Conservation (phyloP, 2,888 invertebrate species). For the Heliconius erato region DNA sequence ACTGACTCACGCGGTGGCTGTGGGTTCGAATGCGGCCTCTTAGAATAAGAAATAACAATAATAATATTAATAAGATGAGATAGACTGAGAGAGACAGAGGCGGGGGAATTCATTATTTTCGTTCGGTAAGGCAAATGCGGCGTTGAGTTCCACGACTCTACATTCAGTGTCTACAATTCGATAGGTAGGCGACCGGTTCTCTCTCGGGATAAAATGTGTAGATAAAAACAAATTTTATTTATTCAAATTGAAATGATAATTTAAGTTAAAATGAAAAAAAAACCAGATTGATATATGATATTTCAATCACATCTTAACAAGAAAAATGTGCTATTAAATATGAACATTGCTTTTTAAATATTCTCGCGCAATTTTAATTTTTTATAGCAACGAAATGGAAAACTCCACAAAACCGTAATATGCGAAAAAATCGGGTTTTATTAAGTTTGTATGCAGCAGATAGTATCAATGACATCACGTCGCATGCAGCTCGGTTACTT, state of each 20-base stretch:
- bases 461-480: conserved; percentile 47
- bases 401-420: conserved; percentile 20
- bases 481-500: conserved; percentile 47
- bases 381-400: not conserved
- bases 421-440: conserved; percentile 30
- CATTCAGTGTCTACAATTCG: no score
- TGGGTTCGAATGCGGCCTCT: no score
- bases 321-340: not conserved
- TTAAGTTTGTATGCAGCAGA: conserved; percentile 39
- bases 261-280: not conserved
- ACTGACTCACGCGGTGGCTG: no score
- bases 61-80: no score
- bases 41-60: no score
- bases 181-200: no score
- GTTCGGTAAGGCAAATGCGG: not conserved
- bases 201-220: no score
- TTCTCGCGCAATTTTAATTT: not conserved
- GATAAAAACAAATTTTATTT: no score
- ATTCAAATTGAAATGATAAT: not conserved
- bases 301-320: not conserved
- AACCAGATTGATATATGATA: not conserved
- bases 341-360: not conserved
- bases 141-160: not conserved
- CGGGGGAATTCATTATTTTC: no score
- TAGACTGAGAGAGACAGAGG: no score